phyloP scores from a whole-genome alignment of 2,113 vertebrate genomes.

The Zosterops pallidus region DNA sequence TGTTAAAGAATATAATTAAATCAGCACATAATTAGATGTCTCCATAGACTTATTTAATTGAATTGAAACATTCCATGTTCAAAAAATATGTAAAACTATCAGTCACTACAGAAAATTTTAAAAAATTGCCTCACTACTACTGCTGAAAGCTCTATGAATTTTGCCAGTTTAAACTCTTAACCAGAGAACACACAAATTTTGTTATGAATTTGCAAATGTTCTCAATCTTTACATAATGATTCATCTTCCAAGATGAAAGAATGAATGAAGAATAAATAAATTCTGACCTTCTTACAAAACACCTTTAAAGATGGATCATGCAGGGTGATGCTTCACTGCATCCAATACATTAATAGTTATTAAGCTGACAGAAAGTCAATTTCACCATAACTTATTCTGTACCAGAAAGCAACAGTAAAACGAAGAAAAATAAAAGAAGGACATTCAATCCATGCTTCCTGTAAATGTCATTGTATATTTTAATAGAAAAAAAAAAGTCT shows the following conservation, averaged over 20 bases:
- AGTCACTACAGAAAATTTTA: not conserved
- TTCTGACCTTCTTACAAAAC: conserved; percentile 56
- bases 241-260: conserved; percentile 52
- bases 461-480: conserved; percentile 4
- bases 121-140: not conserved
- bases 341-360: conserved; percentile 75
- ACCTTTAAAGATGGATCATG: conserved; percentile 70
- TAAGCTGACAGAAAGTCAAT: conserved; percentile 76
- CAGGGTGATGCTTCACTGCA: conserved; percentile 48
- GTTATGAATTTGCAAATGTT: conserved; percentile 21
- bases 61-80: not conserved
- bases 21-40: not conserved
- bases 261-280: conserved; percentile 67
- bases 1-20: not conserved
- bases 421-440: not conserved
- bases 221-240: conserved; percentile 59
- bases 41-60: not conserved
- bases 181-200: not conserved
- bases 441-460: conserved; percentile 1
- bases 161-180: conserved; percentile 1
- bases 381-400: conserved; percentile 61
- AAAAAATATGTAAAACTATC: not conserved
- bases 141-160: conserved; percentile 16
- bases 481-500: not conserved
- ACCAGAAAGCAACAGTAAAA: conserved; percentile 54